A percentile compares a stretch with the other conserved stretches of the same genome.
Conservation (phyloP, 2,888 invertebrate genomes). For the Bembecia ichneumoniformis region DNA sequence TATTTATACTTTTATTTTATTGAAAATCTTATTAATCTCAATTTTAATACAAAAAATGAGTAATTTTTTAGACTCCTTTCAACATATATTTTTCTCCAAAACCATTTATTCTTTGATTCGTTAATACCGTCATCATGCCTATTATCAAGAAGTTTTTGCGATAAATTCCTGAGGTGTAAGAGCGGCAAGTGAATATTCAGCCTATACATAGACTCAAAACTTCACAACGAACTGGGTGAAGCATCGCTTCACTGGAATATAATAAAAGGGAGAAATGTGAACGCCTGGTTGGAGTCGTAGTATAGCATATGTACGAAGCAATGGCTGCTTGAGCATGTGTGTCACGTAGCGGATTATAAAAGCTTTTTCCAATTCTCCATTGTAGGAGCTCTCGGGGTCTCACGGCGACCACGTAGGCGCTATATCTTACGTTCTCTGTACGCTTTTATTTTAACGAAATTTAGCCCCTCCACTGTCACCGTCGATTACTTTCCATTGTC, state of each 20-base stretch:
- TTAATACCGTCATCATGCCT: no score
- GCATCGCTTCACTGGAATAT: slow-evolving; percentile 12
- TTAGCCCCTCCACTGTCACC: slow-evolving; percentile 61
- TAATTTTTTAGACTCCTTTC: no score
- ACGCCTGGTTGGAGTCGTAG: slow-evolving; percentile 15
- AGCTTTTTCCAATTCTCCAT: slow-evolving; percentile 73
- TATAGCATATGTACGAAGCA: slow-evolving; percentile 26
- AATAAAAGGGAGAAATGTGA: slow-evolving; percentile 35
- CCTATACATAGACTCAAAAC: slow-evolving; percentile 11
- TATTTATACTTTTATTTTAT: no score
- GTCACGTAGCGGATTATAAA: slow-evolving; percentile 71
- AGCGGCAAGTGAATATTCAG: slow-evolving; percentile 10
- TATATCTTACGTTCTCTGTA: slow-evolving; percentile 66
- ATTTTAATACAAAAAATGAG: no score
- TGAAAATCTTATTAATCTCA: no score
- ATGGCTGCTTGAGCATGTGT: slow-evolving; percentile 56
- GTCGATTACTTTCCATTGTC: slow-evolving; percentile 69
- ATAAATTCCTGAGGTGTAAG: slow-evolving; percentile 2
- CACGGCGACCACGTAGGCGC: slow-evolving; percentile 68
- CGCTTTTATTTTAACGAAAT: slow-evolving; percentile 73
- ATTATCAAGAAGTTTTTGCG: no score
- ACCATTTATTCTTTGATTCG: no score
- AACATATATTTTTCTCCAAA: no score
- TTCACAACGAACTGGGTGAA: no score
- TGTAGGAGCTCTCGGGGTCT: slow-evolving; percentile 56